phyloP scores from a whole-genome alignment of 2,888 invertebrate species.

The Cataglyphis rosenhaueri region DNA sequence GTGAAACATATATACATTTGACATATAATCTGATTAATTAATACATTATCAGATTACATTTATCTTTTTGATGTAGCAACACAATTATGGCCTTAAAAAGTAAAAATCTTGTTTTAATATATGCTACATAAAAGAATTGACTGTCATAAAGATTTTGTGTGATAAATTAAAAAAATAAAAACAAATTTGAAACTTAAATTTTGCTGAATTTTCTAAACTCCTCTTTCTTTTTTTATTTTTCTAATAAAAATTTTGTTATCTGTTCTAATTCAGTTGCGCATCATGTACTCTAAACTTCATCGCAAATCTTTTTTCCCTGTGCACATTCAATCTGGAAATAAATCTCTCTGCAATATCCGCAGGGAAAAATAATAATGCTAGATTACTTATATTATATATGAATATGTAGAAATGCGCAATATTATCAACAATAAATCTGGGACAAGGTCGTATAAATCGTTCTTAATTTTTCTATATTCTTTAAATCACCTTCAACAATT shows the following conservation, averaged over 20 bases:
- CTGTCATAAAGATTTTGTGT: not conserved
- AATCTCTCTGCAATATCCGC: conserved; percentile 11
- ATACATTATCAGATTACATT: not conserved
- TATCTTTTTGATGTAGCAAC: not conserved
- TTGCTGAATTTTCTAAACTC: not conserved
- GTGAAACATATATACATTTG: not conserved
- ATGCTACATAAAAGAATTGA: not conserved
- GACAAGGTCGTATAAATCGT: not conserved
- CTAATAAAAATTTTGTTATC: not conserved
- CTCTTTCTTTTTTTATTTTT: not conserved
- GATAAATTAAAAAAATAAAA: not conserved
- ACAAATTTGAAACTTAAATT: not conserved
- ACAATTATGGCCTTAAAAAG: not conserved
- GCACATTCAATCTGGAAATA: not conserved
- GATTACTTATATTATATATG: conserved; percentile 16
- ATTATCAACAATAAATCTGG: conserved; percentile 6
- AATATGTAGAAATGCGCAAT: conserved; percentile 9
- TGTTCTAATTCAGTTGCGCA: not conserved
- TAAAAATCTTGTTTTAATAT: conserved; percentile 8
- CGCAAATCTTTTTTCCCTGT: conserved; percentile 23
- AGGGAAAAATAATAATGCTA: conserved; percentile 17
- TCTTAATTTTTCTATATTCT: conserved; percentile 34
- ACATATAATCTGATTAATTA: not conserved
- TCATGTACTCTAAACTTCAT: conserved; percentile 19
- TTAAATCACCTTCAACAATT: not conserved